Base-by-base conservation (phyloP, 2,113 vertebrate species). In the Uria aalge region DNA sequence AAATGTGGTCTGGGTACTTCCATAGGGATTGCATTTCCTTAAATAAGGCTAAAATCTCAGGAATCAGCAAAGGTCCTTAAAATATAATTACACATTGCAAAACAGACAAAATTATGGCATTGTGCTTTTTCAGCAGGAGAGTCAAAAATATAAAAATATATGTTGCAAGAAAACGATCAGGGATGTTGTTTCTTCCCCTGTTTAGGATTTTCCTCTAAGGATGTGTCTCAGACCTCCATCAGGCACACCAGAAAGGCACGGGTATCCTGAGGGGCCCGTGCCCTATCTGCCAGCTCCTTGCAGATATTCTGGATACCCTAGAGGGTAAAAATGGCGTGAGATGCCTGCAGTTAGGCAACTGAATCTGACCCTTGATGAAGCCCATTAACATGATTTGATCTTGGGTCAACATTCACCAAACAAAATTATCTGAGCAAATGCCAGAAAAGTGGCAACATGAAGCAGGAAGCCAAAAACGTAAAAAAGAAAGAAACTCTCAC, bases 181-280 rank as follows among this genome's bases (percentile, higher is more conserved):
- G 21, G 17, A 22, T 87, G 10, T 52, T 92, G 22, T 85, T 78
- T 78, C 43, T 64, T 81, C 69, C 56, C 60, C 56, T 56, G 43
- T 63, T 74, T 78, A 75, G 36, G 18, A 20, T 85, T 92, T 75
- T 89, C 34, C 34, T 87, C 16, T 36, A 12, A 85, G 40, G 26
- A 56, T 67, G 9, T 84, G 24, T 68, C 68, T 55, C 32, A 47
- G 72, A 80, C 20, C 20, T 77, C 19, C 40, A 48, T 43, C 43
- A 85, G 48, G 27, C 81, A 75, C 77, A 87, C 95, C 95, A 96
- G 93, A 94, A 94, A 78, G 27, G 38, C 94, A 94, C 0, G 52
- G 80, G 89, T 75, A 91, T 90, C 95, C 94, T 82, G 69, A 75
- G 43, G 93, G 89, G 32, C 91, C 94, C 56, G 30, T 55, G 18